Evolutionary conservation across 2,797 vertebrate species (phyloP), one percentile per base, ranked within the genome.

Genomic region (Pseudochirops corinnae): DNA sequence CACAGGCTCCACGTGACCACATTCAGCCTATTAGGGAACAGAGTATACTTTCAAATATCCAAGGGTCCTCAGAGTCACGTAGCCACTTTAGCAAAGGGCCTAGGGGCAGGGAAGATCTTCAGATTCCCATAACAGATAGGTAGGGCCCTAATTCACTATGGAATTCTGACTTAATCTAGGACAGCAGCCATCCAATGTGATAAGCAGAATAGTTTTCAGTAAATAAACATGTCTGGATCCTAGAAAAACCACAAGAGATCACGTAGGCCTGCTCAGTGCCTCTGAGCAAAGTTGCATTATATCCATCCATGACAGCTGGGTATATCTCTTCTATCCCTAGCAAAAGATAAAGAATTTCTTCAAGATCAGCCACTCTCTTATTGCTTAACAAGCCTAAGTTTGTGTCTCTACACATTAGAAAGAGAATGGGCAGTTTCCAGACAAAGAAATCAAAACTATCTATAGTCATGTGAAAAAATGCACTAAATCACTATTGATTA

Each of bases 201-300:
- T 82, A 91, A 91, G 11, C 60, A 90, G 55, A 92, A 96, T 92
- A 56, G 21, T 26, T 56, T 95, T 92, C 74, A 91, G 93, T 57
- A 74, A 96, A 96, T 95, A 31, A 95, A 95, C n/a, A 5, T 31
- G 95, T 92, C 31, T 90, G 94, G 55, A 97, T 97, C 31, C 55
- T 95, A 95, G 91, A 92, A 3, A 55, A 93, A 94, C 18, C 67
- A 95, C 95, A 24, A 96, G 93, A 58, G 92, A 93, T 97, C 39
- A 94, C 82, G 93, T 96, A 39, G 12, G 91, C 92, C 90, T 56
- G 18, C 90, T 33, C 74, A 92, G 33, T 60, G 26, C 58, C 58
- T 92, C n/a, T 92, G 93, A 92, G 29, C 60, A 97, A 94, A 96
- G 92, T 28, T 90, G 53, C 95, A 96, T 92, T 95, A 62, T 93